Evolutionary conservation across 2,113 vertebrate genomes (phyloP), one percentile per base, ranked within the genome.

Genomic region (Meriones unguiculatus): DNA sequence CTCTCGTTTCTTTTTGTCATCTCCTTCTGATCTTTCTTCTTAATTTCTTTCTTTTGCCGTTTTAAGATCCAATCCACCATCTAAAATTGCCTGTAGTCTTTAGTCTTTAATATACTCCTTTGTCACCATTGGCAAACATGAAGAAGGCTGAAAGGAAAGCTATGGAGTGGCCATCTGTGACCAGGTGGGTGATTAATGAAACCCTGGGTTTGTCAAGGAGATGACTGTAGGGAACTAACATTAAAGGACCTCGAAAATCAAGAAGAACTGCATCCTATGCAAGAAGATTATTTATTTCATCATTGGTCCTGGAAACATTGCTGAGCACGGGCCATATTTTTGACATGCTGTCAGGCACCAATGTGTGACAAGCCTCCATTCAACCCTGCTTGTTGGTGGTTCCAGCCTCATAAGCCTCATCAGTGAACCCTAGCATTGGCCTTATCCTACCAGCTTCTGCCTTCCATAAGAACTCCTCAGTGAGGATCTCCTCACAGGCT

Each of bases 141-240:
- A 70, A 41, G 38, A 91, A n/a, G 41, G 18, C 14, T 7, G 24
- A n/a, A 38, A 65, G 1, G 64, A 22, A 22, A 46, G 7, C 35
- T 59, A 0, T 0, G 0, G 15, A 22, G 64, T 50, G 41, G 11
- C 62, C 30, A 13, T 35, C 24, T 2, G 46, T 85, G 70, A 70
- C 57, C 70, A 41, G 52, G 0, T 70, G 30, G 11, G 41, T 81
- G 50, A 87, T 87, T 69, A 52, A 81, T 8, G 75, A 88, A 90
- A 85, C 38, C 18, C 1, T 10, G 24, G 64, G 38, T 57, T 35
- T 73, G 46, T 82, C 32, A 30, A 72, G 76, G 2, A 6, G 18
- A 25, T 73, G 81, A 24, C 20, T 4, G 10, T 20, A 46, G 46
- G 38, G 35, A 32, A 54, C 28, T 20, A 86, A 73, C 24, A 0